Percentiles rank a stretch among this genome's conserved stretches.
Evolutionary conservation across 2,113 vertebrate species (phyloP).

Genomic region (Hystrix cristata): DNA sequence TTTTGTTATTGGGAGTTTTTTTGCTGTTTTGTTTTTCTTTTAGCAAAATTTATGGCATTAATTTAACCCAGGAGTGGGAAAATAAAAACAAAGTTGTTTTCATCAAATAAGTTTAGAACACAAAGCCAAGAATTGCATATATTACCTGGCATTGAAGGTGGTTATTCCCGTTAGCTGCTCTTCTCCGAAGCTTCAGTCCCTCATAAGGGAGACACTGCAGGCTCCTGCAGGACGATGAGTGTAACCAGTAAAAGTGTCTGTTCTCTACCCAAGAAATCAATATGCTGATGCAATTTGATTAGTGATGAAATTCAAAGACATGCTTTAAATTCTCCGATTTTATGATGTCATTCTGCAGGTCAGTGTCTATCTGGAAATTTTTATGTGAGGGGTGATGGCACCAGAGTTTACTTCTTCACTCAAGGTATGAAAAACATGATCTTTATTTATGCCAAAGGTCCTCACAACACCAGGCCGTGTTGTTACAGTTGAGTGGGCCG

Average conservation of each 20-base stretch:
- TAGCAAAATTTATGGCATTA: background rate
- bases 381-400: slow-evolving; percentile 98
- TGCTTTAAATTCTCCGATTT: background rate
- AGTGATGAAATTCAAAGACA: slow-evolving; percentile 1
- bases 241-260: background rate
- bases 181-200: background rate
- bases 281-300: background rate
- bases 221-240: background rate
- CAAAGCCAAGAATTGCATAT: background rate
- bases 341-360: slow-evolving; percentile 86
- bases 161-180: background rate
- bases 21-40: background rate
- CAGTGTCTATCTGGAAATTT: slow-evolving; percentile 98
- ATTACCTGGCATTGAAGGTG: background rate
- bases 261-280: background rate
- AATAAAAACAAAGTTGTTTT: background rate
- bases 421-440: slow-evolving; percentile 91
- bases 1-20: background rate
- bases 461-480: background rate
- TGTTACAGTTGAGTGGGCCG: too few species aligned
- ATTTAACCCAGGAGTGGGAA: background rate
- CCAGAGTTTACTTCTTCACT: slow-evolving; percentile 98
- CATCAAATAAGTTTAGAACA: background rate
- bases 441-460: background rate
- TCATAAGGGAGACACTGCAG: background rate